Evolutionary conservation across 2,888 invertebrate genomes (phyloP).

Genomic region (Epiblema foenella): DNA sequence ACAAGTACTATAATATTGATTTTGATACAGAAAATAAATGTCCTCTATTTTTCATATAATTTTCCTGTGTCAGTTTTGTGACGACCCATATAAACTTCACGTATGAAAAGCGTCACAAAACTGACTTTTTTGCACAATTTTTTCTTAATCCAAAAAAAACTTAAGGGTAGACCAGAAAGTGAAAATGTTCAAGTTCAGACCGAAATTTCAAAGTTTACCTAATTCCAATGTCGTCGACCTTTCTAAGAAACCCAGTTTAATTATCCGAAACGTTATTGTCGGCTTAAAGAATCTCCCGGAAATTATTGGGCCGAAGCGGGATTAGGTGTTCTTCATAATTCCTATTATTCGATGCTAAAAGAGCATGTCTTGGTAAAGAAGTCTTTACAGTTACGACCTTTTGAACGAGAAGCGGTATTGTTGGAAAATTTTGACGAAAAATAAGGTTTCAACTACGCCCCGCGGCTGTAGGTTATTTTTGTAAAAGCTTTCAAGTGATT

Average conservation of each 20-base stretch:
- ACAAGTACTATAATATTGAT: no score
- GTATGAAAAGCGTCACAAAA: no score
- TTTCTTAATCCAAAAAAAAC: no score
- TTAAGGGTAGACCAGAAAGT: no score
- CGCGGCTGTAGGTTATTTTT: neutral
- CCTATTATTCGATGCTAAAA: slow-evolving; percentile 21
- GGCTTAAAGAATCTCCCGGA: slow-evolving; percentile 35
- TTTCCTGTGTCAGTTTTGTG: no score
- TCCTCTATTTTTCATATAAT: no score
- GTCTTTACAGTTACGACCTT: neutral
- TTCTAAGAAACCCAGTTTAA: slow-evolving; percentile 24
- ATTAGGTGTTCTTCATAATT: slow-evolving; percentile 40
- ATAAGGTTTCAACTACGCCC: neutral
- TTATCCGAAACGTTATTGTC: slow-evolving; percentile 43
- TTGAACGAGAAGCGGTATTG: neutral
- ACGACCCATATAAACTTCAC: no score
- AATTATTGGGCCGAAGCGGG: slow-evolving; percentile 36
- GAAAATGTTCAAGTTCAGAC: neutral
- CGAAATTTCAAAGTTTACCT: neutral
- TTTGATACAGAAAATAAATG: no score
- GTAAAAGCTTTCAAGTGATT: neutral
- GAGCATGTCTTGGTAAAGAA: neutral
- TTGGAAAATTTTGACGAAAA: neutral
- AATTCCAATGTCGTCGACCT: neutral
- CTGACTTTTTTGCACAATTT: no score